These are phyloP conservation scores for Linnaemya vulpina DNA, from an alignment of 2,888 invertebrate genomes.

Conservation along the genomic window DNA sequence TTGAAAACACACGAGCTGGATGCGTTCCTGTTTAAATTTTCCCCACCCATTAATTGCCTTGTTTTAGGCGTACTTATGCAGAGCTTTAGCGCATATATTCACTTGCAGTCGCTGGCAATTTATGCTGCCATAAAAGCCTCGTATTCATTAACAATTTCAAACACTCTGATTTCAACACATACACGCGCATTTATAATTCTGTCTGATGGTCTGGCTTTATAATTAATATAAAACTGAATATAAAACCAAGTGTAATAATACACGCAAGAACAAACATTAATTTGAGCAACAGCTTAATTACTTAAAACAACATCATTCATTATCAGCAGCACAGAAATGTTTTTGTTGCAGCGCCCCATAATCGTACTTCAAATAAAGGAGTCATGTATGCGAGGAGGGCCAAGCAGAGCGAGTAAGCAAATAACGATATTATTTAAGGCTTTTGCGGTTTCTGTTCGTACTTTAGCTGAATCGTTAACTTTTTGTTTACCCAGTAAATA, in stretches of 20 bases:
- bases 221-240: slow-evolving; percentile 33
- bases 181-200: slow-evolving; percentile 15
- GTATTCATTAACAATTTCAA: slow-evolving; percentile 14
- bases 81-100: slow-evolving; percentile 5
- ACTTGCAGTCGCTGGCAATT: background rate
- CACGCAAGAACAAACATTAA: slow-evolving; percentile 20
- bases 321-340: slow-evolving; percentile 32
- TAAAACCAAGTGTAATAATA: slow-evolving; percentile 12
- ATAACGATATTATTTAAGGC: slow-evolving; percentile 40
- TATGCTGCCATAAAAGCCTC: background rate
- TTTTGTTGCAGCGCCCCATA: background rate
- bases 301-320: slow-evolving; percentile 38
- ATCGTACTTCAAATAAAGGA: background rate
- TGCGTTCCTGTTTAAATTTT: background rate
- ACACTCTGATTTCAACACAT: slow-evolving; percentile 21
- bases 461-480: background rate
- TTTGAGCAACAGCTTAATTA: slow-evolving; percentile 64
- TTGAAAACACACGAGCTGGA: no score
- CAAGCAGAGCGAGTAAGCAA: slow-evolving; percentile 6
- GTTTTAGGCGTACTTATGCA: background rate
- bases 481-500: slow-evolving; percentile 1
- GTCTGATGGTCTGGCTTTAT: slow-evolving; percentile 37
- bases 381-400: background rate
- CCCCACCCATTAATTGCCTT: slow-evolving; percentile 10
- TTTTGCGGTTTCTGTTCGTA: background rate